Conservation (phyloP, 2,888 invertebrate species). For the Lepetodrilus schrolli region DNA sequence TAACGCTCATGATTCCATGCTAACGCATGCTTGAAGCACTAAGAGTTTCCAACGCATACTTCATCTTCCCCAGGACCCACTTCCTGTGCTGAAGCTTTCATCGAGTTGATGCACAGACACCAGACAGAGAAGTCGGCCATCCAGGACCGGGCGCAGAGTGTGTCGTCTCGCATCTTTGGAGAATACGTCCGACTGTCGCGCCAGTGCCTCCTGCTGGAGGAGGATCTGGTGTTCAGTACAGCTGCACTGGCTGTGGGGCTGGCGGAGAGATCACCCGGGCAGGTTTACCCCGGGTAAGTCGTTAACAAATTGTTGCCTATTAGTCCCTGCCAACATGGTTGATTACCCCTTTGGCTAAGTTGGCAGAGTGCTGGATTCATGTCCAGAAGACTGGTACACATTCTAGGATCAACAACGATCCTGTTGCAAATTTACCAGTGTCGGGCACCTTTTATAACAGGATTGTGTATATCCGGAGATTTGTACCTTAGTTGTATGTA, state of each 20-base stretch:
- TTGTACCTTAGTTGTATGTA: too few relatives aligned
- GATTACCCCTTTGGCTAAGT: not conserved
- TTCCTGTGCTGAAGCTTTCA: slow-evolving; percentile 47
- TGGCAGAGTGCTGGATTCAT: too few relatives aligned
- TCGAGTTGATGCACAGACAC: slow-evolving; percentile 46
- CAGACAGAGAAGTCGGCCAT: slow-evolving; percentile 54
- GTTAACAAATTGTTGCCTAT: not conserved
- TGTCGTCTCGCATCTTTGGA: slow-evolving; percentile 34
- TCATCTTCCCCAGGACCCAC: slow-evolving; percentile 47
- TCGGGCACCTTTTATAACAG: not conserved
- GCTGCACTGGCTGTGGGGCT: slow-evolving; percentile 61
- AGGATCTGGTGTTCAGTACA: slow-evolving; percentile 50
- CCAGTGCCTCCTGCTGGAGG: slow-evolving; percentile 51
- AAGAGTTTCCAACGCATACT: too few relatives aligned
- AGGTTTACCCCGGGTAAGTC: slow-evolving; percentile 50
- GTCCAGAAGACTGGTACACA: too few relatives aligned
- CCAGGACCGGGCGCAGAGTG: slow-evolving; percentile 40
- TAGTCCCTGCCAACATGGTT: not conserved
- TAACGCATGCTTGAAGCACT: too few relatives aligned
- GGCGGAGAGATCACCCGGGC: slow-evolving; percentile 61
- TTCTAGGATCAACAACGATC: too few relatives aligned
- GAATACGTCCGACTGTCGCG: slow-evolving; percentile 42
- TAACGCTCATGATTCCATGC: too few relatives aligned
- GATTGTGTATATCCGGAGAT: too few relatives aligned
- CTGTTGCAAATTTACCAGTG: not conserved